Percentiles rank a stretch among this genome's conserved stretches.
Conservation (phyloP, 2,113 vertebrate genomes). For the Odocoileus virginianus region DNA sequence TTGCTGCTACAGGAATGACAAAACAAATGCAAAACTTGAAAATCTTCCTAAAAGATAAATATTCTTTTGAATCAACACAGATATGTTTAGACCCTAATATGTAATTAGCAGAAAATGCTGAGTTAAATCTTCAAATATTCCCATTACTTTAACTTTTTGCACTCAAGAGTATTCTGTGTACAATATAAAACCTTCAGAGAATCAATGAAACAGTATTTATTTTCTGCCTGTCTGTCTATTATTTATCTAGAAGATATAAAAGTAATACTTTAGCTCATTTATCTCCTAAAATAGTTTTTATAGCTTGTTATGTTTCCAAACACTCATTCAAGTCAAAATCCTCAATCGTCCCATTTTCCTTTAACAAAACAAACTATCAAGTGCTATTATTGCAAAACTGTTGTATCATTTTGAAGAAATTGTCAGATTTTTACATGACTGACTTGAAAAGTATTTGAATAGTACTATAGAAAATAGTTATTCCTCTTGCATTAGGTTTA, state of each 20-base stretch:
- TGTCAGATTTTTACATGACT: background rate
- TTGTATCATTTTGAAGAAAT: background rate
- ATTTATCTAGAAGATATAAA: background rate
- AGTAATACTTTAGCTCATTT: background rate
- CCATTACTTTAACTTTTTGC: background rate
- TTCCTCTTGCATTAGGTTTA: background rate
- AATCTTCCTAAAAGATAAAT: background rate
- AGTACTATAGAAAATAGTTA: background rate
- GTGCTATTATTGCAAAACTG: constrained; percentile 12
- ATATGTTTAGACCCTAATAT: background rate
- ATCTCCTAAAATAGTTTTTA: background rate
- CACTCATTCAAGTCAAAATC: background rate
- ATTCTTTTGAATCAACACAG: background rate
- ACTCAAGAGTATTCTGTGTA: background rate
- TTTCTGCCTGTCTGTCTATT: background rate
- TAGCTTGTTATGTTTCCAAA: background rate
- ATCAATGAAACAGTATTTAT: background rate
- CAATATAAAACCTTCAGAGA: background rate
- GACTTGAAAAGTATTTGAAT: background rate
- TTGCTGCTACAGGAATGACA: background rate
- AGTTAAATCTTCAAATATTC: background rate
- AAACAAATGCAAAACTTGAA: background rate
- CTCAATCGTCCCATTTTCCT: constrained; percentile 23
- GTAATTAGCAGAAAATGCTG: background rate
- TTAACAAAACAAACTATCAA: constrained; percentile 50